Evolutionary conservation across 2,888 invertebrate genomes (phyloP).

Genomic region (Dasysyrphus albostriatus): DNA sequence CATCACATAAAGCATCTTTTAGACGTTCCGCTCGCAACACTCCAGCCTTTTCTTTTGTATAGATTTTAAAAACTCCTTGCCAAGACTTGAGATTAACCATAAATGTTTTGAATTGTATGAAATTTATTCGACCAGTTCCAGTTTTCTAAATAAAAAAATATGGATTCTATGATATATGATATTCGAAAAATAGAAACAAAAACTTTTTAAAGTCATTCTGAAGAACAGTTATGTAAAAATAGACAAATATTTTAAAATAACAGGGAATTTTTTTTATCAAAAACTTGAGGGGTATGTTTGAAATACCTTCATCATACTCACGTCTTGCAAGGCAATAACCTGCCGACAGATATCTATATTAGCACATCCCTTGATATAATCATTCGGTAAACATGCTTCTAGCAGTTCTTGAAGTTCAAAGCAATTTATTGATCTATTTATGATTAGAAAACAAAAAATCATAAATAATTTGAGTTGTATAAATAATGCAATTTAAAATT

Average conservation of each 20-base stretch:
- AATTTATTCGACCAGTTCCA: conserved; percentile 91
- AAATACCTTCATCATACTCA: conserved; percentile 85
- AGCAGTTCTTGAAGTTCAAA: conserved; percentile 95
- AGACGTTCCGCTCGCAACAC: conserved; percentile 94
- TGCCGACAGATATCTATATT: conserved; percentile 96
- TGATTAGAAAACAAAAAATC: neutral
- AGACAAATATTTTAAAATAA: neutral
- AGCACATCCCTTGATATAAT: conserved; percentile 97
- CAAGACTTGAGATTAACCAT: conserved; percentile 96
- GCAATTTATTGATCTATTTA: conserved; percentile 91
- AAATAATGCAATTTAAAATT: neutral
- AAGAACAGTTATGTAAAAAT: too few species aligned
- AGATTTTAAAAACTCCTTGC: conserved; percentile 95
- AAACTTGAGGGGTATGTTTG: conserved; percentile 9
- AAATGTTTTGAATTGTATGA: conserved; percentile 94
- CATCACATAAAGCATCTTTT: conserved; percentile 92
- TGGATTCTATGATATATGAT: too few species aligned
- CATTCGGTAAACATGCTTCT: conserved; percentile 95
- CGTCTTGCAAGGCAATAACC: conserved; percentile 94
- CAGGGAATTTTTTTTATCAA: neutral
- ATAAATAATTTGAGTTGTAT: neutral
- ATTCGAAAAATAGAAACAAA: too few species aligned
- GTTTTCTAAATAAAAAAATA: conserved; percentile 85
- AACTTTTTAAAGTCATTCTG: too few species aligned
- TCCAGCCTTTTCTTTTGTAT: conserved; percentile 95